phyloP scores from a whole-genome alignment of 2,113 vertebrate species.

The Urocitellus parryii region DNA sequence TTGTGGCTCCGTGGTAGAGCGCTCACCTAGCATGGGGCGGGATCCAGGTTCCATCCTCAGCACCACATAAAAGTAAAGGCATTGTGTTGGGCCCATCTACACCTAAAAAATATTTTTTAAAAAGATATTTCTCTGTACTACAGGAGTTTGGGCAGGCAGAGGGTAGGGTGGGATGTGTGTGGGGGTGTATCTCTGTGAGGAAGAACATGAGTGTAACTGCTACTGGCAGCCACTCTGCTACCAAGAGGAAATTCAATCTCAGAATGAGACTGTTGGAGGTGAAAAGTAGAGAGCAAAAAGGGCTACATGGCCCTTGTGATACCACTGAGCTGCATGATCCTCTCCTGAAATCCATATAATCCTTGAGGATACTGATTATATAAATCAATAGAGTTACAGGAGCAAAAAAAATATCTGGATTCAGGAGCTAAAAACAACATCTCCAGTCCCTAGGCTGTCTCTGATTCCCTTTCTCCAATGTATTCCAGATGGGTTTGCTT shows the following conservation, averaged over 20 bases:
- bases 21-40: too few species aligned
- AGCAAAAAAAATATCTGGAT: background rate
- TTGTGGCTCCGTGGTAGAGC: too few species aligned
- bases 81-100: too few species aligned
- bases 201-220: background rate
- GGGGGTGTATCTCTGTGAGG: background rate
- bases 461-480: background rate
- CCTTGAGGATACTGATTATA: background rate
- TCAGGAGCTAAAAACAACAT: background rate
- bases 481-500: background rate
- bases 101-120: too few species aligned
- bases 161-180: too few species aligned
- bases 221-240: background rate
- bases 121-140: background rate
- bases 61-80: too few species aligned
- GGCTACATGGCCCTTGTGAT: background rate
- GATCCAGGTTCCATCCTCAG: too few species aligned
- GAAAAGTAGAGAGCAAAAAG: background rate
- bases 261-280: background rate
- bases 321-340: background rate
- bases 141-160: background rate
- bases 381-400: background rate
- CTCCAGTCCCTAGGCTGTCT: background rate
- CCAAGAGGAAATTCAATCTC: background rate
- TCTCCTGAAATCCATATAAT: background rate